Conservation (phyloP, 2,113 vertebrate genomes). For the Ariopsis seemanni region DNA sequence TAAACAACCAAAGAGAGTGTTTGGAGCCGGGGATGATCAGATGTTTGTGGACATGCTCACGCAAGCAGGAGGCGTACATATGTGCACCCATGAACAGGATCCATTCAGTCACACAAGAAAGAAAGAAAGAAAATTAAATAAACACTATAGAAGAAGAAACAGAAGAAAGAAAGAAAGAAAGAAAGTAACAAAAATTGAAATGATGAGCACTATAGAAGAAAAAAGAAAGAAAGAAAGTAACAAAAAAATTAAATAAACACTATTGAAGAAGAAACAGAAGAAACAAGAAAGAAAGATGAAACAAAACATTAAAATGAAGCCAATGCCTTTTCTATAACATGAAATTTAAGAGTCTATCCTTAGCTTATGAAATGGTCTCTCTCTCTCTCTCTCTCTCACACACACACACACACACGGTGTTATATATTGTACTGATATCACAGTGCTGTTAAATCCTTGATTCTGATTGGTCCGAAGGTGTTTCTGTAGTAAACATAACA, state of each 20-base stretch:
- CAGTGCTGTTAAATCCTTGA: too few relatives aligned
- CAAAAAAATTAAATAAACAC: too few relatives aligned
- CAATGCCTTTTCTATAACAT: too few relatives aligned
- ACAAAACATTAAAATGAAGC: not conserved
- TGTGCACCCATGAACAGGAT: slow-evolving; percentile 27
- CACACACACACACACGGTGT: too few relatives aligned
- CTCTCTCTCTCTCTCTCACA: too few relatives aligned
- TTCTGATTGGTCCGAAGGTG: too few relatives aligned
- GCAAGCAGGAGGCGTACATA: slow-evolving; percentile 46
- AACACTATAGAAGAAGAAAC: not conserved
- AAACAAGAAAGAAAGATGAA: not conserved
- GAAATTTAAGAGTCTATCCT: too few relatives aligned
- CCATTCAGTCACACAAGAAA: not conserved
- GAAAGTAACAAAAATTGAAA: not conserved
- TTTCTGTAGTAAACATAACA: too few relatives aligned
- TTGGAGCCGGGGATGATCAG: slow-evolving; percentile 62
- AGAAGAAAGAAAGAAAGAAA: not conserved
- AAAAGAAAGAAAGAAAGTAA: not conserved
- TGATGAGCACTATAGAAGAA: not conserved
- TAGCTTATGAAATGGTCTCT: too few relatives aligned
- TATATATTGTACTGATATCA: too few relatives aligned
- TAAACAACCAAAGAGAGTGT: slow-evolving; percentile 73
- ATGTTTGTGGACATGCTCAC: slow-evolving; percentile 55
- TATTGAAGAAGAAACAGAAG: not conserved
- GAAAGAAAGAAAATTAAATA: not conserved